phyloP scores from a whole-genome alignment of 2,888 invertebrate genomes.

The Rotaria socialis region DNA sequence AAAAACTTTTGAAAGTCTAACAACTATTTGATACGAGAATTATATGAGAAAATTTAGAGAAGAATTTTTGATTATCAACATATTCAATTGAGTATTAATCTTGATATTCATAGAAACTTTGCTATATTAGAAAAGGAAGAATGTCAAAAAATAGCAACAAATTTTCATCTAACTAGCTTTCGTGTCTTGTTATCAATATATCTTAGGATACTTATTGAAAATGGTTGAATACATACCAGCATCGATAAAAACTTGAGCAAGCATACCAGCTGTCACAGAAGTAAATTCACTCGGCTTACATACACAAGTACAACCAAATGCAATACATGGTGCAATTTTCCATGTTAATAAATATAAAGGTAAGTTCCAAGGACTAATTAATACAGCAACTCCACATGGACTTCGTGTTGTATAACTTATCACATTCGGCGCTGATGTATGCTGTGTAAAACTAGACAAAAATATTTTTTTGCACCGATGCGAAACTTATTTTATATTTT shows the following conservation, averaged over 20 bases:
- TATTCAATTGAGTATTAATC: no score
- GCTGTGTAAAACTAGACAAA: neutral
- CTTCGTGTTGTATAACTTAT: conserved; percentile 61
- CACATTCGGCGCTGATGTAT: neutral
- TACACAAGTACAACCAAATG: conserved; percentile 84
- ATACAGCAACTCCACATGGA: conserved; percentile 85
- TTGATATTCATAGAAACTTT: no score
- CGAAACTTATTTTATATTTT: neutral
- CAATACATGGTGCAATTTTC: conserved; percentile 86
- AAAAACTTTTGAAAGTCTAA: no score
- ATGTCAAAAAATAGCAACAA: no score
- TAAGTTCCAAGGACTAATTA: conserved; percentile 80
- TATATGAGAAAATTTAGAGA: no score
- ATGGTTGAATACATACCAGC: neutral
- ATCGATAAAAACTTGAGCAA: conserved; percentile 65
- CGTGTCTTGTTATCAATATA: no score
- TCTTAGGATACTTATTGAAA: no score
- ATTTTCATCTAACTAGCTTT: no score
- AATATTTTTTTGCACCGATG: neutral
- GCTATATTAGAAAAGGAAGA: no score
- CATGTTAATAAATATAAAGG: conserved; percentile 96
- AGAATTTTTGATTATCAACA: no score
- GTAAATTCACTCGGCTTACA: conserved; percentile 87
- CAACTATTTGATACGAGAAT: no score
- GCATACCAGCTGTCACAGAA: conserved; percentile 75